A percentile compares a stretch with the other conserved stretches of the same genome.
These are phyloP conservation scores for Actenoides lindsayi DNA, from an alignment of 2,113 vertebrate species.

Conservation along the genomic window DNA sequence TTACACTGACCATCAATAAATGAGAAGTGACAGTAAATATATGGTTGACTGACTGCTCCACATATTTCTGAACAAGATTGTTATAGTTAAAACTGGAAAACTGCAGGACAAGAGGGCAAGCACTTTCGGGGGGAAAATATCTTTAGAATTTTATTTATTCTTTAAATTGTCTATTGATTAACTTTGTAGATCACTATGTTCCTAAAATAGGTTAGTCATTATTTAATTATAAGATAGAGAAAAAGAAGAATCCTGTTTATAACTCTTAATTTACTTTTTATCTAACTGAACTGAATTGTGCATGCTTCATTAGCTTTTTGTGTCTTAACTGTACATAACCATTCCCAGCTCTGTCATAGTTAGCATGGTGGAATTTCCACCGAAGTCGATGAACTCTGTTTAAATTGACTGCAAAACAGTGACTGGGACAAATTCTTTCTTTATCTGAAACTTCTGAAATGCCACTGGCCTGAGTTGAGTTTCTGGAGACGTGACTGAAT, in stretches of 20 bases:
- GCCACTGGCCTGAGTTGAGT: not conserved
- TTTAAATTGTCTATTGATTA: not conserved
- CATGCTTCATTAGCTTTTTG: slow-evolving; percentile 41
- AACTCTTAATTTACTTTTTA: slow-evolving; percentile 56
- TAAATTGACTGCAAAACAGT: slow-evolving; percentile 38
- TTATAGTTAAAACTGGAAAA: not conserved
- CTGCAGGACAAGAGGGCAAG: not conserved
- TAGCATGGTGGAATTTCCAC: slow-evolving; percentile 38
- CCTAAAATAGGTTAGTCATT: not conserved
- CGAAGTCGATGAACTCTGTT: slow-evolving; percentile 32
- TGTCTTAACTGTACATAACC: slow-evolving; percentile 48
- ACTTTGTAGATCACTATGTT: not conserved
- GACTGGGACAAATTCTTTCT: slow-evolving; percentile 39
- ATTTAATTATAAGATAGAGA: slow-evolving; percentile 36
- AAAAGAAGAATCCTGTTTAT: slow-evolving; percentile 30
- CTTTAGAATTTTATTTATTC: not conserved
- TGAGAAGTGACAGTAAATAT: not conserved
- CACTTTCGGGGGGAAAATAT: not conserved
- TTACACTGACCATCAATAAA: not conserved
- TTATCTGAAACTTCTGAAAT: slow-evolving; percentile 60
- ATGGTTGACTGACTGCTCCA: not conserved
- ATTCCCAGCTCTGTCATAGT: slow-evolving; percentile 33
- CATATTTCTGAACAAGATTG: not conserved
- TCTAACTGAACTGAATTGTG: slow-evolving; percentile 19
- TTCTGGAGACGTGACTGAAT: slow-evolving; percentile 32